Conservation (phyloP, 2,888 invertebrate species). For the Heliothis peltigera region DNA sequence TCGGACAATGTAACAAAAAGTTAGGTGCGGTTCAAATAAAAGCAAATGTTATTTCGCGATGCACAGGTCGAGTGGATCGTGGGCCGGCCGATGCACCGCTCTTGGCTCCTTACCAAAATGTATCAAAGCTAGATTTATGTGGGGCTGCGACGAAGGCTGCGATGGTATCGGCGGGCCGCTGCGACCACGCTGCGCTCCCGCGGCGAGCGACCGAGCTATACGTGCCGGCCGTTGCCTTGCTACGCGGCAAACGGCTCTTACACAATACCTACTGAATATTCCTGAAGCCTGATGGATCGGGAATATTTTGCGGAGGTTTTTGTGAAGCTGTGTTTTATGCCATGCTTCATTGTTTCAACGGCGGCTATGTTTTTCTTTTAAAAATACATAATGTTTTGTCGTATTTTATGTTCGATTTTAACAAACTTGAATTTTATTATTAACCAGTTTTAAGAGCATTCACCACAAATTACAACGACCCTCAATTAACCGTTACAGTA, state of each 20-base stretch:
- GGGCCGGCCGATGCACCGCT: constrained; percentile 69
- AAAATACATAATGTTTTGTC: not conserved
- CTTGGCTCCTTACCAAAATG: constrained; percentile 89
- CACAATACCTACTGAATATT: constrained; percentile 43
- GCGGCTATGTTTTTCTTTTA: constrained; percentile 13
- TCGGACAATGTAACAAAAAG: constrained; percentile 55
- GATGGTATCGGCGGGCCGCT: constrained; percentile 79
- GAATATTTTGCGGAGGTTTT: constrained; percentile 34
- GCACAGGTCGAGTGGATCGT: constrained; percentile 69
- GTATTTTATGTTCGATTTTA: not conserved
- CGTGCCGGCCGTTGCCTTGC: constrained; percentile 34
- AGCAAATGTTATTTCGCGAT: constrained; percentile 73
- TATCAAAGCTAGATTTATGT: constrained; percentile 89
- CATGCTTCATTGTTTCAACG: constrained; percentile 23
- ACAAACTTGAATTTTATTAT: constrained; percentile 4
- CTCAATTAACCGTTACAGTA: constrained; percentile 70
- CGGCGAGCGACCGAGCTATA: constrained; percentile 50
- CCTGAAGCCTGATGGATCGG: constrained; percentile 22
- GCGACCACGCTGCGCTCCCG: constrained; percentile 57
- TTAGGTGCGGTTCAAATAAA: constrained; percentile 67
- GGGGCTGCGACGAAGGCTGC: constrained; percentile 82
- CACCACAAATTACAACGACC: constrained; percentile 38
- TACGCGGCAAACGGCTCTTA: constrained; percentile 27
- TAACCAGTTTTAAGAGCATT: constrained; percentile 17
- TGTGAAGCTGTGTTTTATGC: constrained; percentile 18